These are phyloP conservation scores for Agriopis aurantiaria DNA, from an alignment of 2,888 invertebrate species.

Conservation along the genomic window DNA sequence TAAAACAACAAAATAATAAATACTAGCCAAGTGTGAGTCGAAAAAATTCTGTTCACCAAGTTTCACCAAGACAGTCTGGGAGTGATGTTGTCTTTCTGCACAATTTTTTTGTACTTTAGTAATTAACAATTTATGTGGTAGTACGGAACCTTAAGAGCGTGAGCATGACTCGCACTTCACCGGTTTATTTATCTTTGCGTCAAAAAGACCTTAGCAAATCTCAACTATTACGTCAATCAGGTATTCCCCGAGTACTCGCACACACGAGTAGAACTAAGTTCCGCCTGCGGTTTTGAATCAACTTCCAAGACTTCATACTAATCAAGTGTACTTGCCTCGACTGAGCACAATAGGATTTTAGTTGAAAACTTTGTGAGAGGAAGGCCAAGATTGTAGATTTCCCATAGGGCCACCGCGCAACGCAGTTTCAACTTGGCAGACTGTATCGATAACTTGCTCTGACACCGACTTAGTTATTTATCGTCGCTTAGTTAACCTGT, in stretches of 20 bases:
- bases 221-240: background rate
- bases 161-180: too few relatives aligned
- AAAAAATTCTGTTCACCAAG: too few relatives aligned
- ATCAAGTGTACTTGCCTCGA: constrained; percentile 76
- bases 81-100: too few relatives aligned
- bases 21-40: too few relatives aligned
- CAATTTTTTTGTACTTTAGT: too few relatives aligned
- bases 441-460: constrained; percentile 81
- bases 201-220: too few relatives aligned
- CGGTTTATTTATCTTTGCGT: too few relatives aligned
- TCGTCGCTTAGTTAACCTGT: constrained; percentile 44
- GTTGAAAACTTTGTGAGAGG: constrained; percentile 84
- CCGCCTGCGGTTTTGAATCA: constrained; percentile 49
- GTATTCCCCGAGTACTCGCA: background rate
- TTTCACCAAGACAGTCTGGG: too few relatives aligned
- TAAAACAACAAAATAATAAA: too few relatives aligned
- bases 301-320: constrained; percentile 62
- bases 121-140: too few relatives aligned
- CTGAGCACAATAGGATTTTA: constrained; percentile 82
- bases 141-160: too few relatives aligned
- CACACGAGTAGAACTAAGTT: constrained; percentile 22
- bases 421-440: constrained; percentile 80
- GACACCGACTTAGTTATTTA: constrained; percentile 70
- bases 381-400: constrained; percentile 84
- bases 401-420: constrained; percentile 77